phyloP scores from a whole-genome alignment of 2,797 vertebrate genomes.

The Gouania willdenowi region DNA sequence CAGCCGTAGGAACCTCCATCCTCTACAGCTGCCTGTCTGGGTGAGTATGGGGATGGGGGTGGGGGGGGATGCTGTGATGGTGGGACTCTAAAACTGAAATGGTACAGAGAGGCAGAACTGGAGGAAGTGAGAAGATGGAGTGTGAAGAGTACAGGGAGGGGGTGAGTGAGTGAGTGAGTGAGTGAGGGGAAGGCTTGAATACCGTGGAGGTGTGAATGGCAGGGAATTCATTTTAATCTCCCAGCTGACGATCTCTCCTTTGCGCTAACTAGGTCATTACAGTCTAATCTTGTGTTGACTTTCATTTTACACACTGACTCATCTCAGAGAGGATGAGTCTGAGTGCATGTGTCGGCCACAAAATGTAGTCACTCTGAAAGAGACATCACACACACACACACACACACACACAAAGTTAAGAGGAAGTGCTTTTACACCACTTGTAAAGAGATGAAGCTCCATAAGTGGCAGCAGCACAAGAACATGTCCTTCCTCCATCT shows the following conservation, averaged over 20 bases:
- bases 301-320: constrained; percentile 56
- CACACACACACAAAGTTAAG: constrained; percentile 8
- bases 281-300: constrained; percentile 62
- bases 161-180: constrained; percentile 13
- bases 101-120: constrained; percentile 37
- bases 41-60: constrained; percentile 55
- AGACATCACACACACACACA: constrained; percentile 20
- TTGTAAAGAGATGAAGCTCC: constrained; percentile 20
- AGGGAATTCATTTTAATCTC: constrained; percentile 58
- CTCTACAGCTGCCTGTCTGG: constrained; percentile 75
- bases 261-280: constrained; percentile 63
- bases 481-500: constrained; percentile 34
- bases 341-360: constrained; percentile 59
- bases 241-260: constrained; percentile 45
- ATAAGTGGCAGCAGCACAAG: constrained; percentile 34
- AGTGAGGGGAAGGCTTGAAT: constrained; percentile 20
- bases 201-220: constrained; percentile 50
- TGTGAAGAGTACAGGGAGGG: constrained; percentile 45
- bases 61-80: constrained; percentile 14
- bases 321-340: constrained; percentile 48
- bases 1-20: constrained; percentile 58
- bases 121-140: constrained; percentile 57
- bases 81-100: constrained; percentile 35
- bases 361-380: constrained; percentile 32
- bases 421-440: constrained; percentile 27